Percentiles rank a stretch among this genome's conserved stretches.
Conservation (phyloP, 1,140 invertebrate genomes). For the Drosophila tropicalis region DNA sequence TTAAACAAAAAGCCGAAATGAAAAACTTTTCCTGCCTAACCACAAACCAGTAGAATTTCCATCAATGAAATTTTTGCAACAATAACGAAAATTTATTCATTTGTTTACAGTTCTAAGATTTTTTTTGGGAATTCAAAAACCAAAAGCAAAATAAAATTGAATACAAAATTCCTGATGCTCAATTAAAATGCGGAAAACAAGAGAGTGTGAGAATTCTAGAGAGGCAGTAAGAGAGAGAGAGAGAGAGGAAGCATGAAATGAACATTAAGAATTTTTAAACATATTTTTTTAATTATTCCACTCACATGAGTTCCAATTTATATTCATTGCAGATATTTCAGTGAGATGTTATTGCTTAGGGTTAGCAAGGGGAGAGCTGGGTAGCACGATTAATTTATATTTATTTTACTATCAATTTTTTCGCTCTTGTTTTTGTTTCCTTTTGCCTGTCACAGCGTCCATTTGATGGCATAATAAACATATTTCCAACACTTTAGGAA, state of each 20-base stretch:
- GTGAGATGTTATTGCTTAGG: neutral
- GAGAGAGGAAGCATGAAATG: neutral
- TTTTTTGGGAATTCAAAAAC: neutral
- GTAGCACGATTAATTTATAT: constrained; percentile 1
- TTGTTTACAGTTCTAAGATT: constrained; percentile 4
- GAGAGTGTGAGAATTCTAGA: too few relatives aligned
- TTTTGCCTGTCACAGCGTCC: constrained; percentile 1
- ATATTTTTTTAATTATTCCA: constrained; percentile 12
- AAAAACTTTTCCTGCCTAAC: neutral
- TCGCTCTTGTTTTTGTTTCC: neutral
- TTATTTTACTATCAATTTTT: constrained; percentile 2
- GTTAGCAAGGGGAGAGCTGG: neutral
- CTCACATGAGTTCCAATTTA: constrained; percentile 8
- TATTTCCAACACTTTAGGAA: neutral
- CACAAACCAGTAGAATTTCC: neutral
- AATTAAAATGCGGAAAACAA: neutral
- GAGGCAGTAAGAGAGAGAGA: neutral
- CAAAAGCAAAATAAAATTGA: neutral
- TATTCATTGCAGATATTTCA: neutral
- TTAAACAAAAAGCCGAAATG: neutral
- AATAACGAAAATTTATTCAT: constrained; percentile 3
- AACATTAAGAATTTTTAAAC: constrained; percentile 3
- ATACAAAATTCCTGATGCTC: constrained; percentile 3
- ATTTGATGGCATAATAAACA: constrained; percentile 3
- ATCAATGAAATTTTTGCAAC: constrained; percentile 8